Conservation (phyloP, 2,113 vertebrate genomes). For the Leptodactylus fuscus region DNA sequence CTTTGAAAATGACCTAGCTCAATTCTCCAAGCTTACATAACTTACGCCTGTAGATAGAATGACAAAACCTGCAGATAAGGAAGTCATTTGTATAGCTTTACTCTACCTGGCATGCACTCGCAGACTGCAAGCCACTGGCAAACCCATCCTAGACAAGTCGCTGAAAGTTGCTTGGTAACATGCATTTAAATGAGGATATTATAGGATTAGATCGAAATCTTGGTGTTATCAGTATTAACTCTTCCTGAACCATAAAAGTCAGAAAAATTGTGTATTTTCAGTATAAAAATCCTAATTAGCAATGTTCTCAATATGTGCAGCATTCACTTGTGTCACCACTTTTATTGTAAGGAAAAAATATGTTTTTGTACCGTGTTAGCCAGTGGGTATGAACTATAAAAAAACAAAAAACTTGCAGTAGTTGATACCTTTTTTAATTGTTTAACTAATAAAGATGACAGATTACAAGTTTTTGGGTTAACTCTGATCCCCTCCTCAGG, state of each 20-base stretch:
- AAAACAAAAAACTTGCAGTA: too few relatives aligned
- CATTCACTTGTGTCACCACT: too few relatives aligned
- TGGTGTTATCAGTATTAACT: background rate
- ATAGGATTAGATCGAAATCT: conserved; percentile 28
- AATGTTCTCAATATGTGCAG: too few relatives aligned
- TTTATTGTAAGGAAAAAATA: too few relatives aligned
- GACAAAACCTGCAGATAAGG: background rate
- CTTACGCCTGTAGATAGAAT: background rate
- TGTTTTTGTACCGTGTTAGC: too few relatives aligned
- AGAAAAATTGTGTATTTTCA: background rate
- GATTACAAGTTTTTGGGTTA: too few relatives aligned
- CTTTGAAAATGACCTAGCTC: too few relatives aligned
- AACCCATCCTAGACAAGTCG: conserved; percentile 5
- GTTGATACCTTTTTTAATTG: too few relatives aligned
- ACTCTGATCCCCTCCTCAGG: too few relatives aligned
- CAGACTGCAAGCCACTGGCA: background rate
- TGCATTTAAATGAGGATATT: conserved; percentile 43
- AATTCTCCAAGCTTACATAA: too few relatives aligned
- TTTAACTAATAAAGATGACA: too few relatives aligned
- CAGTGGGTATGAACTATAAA: too few relatives aligned
- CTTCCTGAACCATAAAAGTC: background rate
- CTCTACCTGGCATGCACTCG: background rate
- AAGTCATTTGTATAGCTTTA: background rate
- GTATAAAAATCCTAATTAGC: background rate
- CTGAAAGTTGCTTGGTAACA: conserved; percentile 46